These are phyloP conservation scores for Perognathus longimembris DNA, from an alignment of 2,113 vertebrate species.

Conservation along the genomic window DNA sequence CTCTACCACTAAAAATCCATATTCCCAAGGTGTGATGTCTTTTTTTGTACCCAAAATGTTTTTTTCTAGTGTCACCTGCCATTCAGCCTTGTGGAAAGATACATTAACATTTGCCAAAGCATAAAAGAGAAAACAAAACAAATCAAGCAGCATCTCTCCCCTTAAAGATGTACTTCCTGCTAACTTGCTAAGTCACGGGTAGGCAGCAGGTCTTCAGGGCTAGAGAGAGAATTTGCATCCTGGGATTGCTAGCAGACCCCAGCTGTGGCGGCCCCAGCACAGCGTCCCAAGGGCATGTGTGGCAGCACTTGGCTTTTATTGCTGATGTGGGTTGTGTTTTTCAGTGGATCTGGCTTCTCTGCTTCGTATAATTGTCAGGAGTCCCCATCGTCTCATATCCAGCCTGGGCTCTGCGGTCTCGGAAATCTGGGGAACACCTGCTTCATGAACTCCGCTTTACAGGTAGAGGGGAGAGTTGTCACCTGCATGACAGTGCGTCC, in stretches of 20 bases:
- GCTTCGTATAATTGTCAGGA: constrained; percentile 95
- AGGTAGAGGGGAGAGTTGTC: constrained; percentile 86
- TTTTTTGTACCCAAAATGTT: constrained; percentile 20
- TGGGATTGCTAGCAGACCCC: neutral
- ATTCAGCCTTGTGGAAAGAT: neutral
- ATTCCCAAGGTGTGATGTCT: too few relatives aligned
- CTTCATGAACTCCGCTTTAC: constrained; percentile 99
- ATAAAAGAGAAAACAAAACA: neutral
- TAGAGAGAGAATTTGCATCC: neutral
- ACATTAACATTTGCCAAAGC: neutral
- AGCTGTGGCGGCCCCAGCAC: neutral
- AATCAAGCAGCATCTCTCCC: neutral
- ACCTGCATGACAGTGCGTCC: neutral
- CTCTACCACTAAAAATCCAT: too few relatives aligned
- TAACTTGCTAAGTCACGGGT: neutral
- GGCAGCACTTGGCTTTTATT: neutral
- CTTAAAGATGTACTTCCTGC: neutral
- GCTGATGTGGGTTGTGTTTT: constrained; percentile 76
- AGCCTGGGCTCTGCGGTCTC: constrained; percentile 96
- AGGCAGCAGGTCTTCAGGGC: neutral
- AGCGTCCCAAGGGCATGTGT: neutral
- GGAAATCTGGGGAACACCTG: constrained; percentile 99
- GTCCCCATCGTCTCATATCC: constrained; percentile 86
- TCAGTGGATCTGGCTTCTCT: constrained; percentile 92
- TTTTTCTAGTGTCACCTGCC: neutral